phyloP scores from a whole-genome alignment of 1,140 invertebrate species.

The Drosophila tristis region DNA sequence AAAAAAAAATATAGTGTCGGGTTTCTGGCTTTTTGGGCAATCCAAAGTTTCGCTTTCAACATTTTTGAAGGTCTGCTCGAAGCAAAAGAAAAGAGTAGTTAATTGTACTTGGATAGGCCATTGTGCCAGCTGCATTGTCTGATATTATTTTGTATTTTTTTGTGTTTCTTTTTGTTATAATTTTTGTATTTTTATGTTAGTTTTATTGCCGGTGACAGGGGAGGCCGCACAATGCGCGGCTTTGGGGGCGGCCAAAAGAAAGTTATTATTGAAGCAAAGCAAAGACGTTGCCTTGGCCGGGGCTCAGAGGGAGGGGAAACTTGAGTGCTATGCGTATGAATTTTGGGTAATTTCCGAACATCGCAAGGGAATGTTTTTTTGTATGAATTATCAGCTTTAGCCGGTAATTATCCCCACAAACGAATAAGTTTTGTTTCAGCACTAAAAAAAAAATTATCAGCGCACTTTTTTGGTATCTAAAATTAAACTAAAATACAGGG shows the following conservation, averaged over 20 bases:
- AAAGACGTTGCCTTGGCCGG: conserved; percentile 29
- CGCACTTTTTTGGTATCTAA: too few relatives aligned
- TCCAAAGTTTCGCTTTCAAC: conserved; percentile 63
- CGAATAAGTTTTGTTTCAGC: too few relatives aligned
- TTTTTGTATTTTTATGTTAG: conserved; percentile 38
- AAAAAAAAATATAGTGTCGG: conserved; percentile 1
- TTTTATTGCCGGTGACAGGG: conserved; percentile 52
- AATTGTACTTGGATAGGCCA: conserved; percentile 47
- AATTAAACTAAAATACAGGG: too few relatives aligned
- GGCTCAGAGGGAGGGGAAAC: neutral
- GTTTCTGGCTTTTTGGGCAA: conserved; percentile 11
- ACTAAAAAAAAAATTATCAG: conserved; percentile 1
- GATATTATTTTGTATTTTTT: conserved; percentile 41
- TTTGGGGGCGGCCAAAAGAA: conserved; percentile 51
- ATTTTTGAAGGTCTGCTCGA: conserved; percentile 64
- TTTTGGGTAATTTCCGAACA: too few relatives aligned
- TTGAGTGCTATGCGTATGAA: too few relatives aligned
- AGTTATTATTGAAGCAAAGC: conserved; percentile 43
- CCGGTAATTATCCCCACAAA: too few relatives aligned
- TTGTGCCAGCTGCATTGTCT: conserved; percentile 43
- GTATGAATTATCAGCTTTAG: too few relatives aligned
- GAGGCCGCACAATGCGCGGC: conserved; percentile 55
- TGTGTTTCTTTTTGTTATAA: conserved; percentile 51
- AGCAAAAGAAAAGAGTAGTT: conserved; percentile 39
- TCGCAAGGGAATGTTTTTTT: too few relatives aligned